Evolutionary conservation across 92 coral and sea anemone species (phyloP), one percentile per base, ranked within the genome.

Genomic region (Bergia puertoricense): DNA sequence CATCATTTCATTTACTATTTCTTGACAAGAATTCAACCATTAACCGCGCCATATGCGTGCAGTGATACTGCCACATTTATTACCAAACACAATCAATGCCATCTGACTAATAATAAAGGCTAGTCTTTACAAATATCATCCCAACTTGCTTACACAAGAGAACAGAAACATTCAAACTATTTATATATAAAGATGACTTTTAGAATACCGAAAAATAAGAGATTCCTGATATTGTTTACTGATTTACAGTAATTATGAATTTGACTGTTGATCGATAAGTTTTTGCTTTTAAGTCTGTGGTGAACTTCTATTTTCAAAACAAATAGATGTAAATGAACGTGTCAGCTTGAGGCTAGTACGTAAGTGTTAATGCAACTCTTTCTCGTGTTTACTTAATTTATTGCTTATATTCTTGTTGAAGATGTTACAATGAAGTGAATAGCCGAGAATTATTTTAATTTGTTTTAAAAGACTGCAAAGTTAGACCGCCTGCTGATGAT

Each of bases 401-500:
- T 84, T 84, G 66, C 78, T 71, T 46, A 75, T 71, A 69, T 71
- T 84, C 79, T 84, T 45, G n/a, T 69, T 45, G 79, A 72, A 69
- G 78, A 16, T 84, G 78, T 84, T 71, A 84, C 87, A 84, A 36
- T 41, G 76, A n/a, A 68, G 87, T 71, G 77, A 84, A 84, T 84
- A 84, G 74, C 62, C 79, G 48, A 71, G 66, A 71, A 84, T 84
- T 84, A 84, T 84, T 30, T 30, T 84, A 84, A 84, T 84, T 84
- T 72, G 79, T 84, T 84, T 84, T 84, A 84, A 84, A 84, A 84
- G 77, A 84, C 87, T 69, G 87, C 87, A 8, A 84, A 72, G 67
- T 84, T 45, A 30, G 79, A 84, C 87, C 87, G 87, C 87, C 87
- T 72, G 87, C 79, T 72, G 87, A 69, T 84, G 87, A 84, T 79